phyloP scores from a whole-genome alignment of 2,113 vertebrate species.

The Catharus minimus region DNA sequence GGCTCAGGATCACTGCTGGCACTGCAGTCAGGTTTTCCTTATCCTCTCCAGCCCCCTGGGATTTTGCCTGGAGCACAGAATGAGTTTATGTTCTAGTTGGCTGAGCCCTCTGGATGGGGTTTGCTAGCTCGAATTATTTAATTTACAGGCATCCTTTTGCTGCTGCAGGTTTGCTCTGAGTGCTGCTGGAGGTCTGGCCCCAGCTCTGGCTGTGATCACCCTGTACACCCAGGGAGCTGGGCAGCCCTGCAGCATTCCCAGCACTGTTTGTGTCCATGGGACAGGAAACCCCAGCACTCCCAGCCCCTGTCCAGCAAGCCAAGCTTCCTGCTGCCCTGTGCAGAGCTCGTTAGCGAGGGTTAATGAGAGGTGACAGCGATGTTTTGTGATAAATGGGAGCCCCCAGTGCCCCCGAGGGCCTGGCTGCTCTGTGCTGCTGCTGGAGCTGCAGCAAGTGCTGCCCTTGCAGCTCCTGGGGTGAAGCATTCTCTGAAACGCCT shows the following conservation, averaged over 20 bases:
- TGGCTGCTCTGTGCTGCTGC: not conserved
- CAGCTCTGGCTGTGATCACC: not conserved
- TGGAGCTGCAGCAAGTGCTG: not conserved
- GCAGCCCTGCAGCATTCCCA: not conserved
- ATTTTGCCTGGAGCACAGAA: not conserved
- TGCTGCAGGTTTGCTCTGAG: not conserved
- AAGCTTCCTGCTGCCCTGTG: not conserved
- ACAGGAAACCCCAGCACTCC: not conserved
- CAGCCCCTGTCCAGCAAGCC: not conserved
- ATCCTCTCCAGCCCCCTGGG: not conserved
- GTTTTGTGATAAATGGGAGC: not conserved
- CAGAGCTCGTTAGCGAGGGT: not conserved
- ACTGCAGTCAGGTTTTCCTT: not conserved
- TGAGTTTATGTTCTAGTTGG: not conserved
- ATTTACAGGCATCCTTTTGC: not conserved
- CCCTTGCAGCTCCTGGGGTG: not conserved
- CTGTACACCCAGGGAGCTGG: not conserved
- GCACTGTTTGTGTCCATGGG: fast-evolving
- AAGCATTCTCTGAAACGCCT: not conserved
- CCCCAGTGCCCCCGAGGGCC: not conserved
- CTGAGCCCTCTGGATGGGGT: constrained; percentile 7
- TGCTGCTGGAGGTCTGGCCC: not conserved
- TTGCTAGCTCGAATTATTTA: constrained; percentile 28
- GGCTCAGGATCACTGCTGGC: not conserved
- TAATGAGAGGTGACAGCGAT: fast-evolving